phyloP scores from a whole-genome alignment of 2,113 vertebrate species.

The Piliocolobus tephrosceles region DNA sequence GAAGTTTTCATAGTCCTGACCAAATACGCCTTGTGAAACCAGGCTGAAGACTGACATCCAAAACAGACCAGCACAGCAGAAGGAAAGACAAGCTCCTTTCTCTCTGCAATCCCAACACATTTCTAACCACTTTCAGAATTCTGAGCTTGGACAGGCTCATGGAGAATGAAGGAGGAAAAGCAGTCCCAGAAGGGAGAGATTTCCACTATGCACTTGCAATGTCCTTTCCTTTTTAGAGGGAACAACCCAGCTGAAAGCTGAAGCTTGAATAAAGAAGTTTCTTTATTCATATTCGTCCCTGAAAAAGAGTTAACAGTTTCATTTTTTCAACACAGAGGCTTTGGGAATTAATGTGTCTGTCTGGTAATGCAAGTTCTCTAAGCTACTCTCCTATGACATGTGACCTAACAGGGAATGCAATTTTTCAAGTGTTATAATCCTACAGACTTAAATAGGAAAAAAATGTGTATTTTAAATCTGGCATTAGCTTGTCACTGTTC shows the following conservation, averaged over 20 bases:
- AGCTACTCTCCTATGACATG: neutral
- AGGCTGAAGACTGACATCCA: neutral
- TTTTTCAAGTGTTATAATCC: neutral
- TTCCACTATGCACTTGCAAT: neutral
- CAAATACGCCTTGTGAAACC: neutral
- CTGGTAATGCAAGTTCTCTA: conserved; percentile 10
- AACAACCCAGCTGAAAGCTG: neutral
- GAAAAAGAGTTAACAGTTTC: neutral
- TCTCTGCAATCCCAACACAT: neutral
- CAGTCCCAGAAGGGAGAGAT: neutral
- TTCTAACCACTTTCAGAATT: neutral
- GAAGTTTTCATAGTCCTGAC: neutral
- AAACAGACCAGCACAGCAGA: neutral
- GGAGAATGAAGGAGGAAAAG: neutral
- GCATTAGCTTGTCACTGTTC: neutral
- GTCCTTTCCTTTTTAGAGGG: neutral
- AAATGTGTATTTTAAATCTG: conserved; percentile 19
- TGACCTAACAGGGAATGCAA: neutral
- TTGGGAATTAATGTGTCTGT: neutral
- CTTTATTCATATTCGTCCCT: conserved; percentile 11
- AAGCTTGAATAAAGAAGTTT: neutral
- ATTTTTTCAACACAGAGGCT: conserved; percentile 24
- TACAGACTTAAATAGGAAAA: neutral
- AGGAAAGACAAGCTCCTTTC: neutral
- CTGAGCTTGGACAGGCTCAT: neutral